Conservation (phyloP, 1,140 invertebrate species). For the Pogonognathellus flavescens region DNA sequence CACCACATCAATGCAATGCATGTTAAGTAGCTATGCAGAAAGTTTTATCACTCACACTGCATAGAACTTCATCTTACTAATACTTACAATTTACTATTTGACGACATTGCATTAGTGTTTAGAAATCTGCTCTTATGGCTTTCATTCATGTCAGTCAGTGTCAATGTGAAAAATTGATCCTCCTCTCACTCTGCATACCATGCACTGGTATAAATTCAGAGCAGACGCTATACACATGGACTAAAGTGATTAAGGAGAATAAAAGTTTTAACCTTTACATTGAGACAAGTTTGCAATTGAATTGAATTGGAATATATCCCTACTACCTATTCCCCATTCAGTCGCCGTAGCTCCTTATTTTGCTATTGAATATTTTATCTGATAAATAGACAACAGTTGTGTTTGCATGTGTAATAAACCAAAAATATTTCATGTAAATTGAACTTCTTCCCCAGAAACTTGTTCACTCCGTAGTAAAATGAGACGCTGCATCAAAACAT, state of each 20-base stretch:
- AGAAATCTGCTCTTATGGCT: conserved; percentile 25
- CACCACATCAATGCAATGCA: not conserved
- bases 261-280: conserved; percentile 25
- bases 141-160: conserved; percentile 21
- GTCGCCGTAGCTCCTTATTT: not conserved
- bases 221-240: no score
- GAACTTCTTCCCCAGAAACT: conserved; percentile 21
- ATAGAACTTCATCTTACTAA: not conserved
- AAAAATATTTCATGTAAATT: conserved; percentile 42
- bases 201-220: no score
- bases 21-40: not conserved
- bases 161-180: conserved; percentile 34
- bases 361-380: conserved; percentile 25
- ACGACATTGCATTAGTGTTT: conserved; percentile 36
- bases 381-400: conserved; percentile 25
- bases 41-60: not conserved
- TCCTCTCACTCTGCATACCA: conserved; percentile 9
- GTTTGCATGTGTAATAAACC: conserved; percentile 29
- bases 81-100: conserved; percentile 4
- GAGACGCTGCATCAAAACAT: not conserved
- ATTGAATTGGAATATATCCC: not conserved
- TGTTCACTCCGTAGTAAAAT: not conserved
- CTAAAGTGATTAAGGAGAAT: not conserved
- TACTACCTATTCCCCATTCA: conserved; percentile 5
- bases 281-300: conserved; percentile 14